Base-by-base conservation (phyloP, 2,113 vertebrate species). In the Xiphophorus couchianus region DNA sequence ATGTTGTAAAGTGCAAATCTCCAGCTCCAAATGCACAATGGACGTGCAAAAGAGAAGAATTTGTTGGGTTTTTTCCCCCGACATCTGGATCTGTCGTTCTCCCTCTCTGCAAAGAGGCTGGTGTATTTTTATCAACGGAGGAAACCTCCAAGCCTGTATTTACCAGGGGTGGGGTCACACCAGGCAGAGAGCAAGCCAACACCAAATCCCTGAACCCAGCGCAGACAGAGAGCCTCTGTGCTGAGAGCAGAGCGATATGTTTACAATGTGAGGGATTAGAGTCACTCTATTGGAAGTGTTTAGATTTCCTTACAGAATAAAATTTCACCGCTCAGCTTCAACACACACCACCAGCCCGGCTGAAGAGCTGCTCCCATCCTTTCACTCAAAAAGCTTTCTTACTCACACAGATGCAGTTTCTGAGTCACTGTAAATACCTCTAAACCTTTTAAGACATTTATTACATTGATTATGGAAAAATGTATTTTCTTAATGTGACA, bases 121-220 rank as follows among this genome's bases (percentile, higher is more conserved):
- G 83, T 87, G 82, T 94, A 93, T 94, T 94, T 93, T 92, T 91
- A 92, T 92, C 88, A 81, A 60, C 30, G 31, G 86, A 89, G 87
- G 87, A 93, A 93, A 94, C 89, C 92, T 92, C 90, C 79, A 91
- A 92, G 89, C 92, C 91, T 91, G 89, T 92, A 92, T 90, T 92
- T 92, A 93, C 86, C 90, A 90, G 92, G 92, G 92, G 86, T 90
- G 91, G 92, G 93, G 91, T 92, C 90, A 92, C 84, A 77, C 69
- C 82, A 87, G 78, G 81, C 88, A 81, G 83, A 84, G 83, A 80
- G 83, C 82, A 88, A 81, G 81, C 84, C 89, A 80, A 80, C 79
- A 83, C 87, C 83, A 77, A 66, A 76, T 86, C 84, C 70, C 81
- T 86, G 75, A 77, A 62, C 82, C 54, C 63, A 25, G 78, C 5